Evolutionary conservation across 2,888 invertebrate species (phyloP), one percentile per base, ranked within the genome.

Genomic region (Malthinus flaveolus): DNA sequence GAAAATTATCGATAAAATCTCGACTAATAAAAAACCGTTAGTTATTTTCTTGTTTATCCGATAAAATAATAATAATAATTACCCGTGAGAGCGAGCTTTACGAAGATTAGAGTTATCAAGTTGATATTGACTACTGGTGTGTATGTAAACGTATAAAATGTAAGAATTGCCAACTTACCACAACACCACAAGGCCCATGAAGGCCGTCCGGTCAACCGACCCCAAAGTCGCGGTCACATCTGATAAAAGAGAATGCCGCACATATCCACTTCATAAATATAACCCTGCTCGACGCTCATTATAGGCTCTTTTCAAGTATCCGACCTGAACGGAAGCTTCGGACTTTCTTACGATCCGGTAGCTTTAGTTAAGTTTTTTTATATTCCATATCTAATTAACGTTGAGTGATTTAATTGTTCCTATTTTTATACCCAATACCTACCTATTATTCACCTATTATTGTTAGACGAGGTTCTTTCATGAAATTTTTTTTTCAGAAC

Each of bases 231-330:
- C 60, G 66, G 67, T 66, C 68, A 65, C 67, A 69, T 69, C 69
- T 68, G 68, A 69, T 69, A 68, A 60, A 61, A 60, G 67, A 67
- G 64, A 66, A 69, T 69, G 65, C 69, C 68, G 64, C 64, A 62
- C 69, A 69, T 68, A 68, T 66, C 68, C 65, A 66, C 68, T 68
- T 68, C 68, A 67, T 69, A 69, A 69, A 69, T 69, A 69, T 68
- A 66, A 68, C 68, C 67, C 65, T 63, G 64, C 39, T 51, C 49
- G 63, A 54, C 61, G 67, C 69, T 69, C 68, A 68, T 69, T 69
- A 68, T 68, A 65, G 23, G 63, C 66, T 63, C 62, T 65, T 69
- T 69, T 68, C 68, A 68, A 65, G 65, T 68, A 62, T 62, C 65
- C 67, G 66, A 52, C 56, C 32, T 32, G 52, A 51, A 61, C 63